Conservation (phyloP, 2,797 vertebrate genomes). For the Clamator glandarius region DNA sequence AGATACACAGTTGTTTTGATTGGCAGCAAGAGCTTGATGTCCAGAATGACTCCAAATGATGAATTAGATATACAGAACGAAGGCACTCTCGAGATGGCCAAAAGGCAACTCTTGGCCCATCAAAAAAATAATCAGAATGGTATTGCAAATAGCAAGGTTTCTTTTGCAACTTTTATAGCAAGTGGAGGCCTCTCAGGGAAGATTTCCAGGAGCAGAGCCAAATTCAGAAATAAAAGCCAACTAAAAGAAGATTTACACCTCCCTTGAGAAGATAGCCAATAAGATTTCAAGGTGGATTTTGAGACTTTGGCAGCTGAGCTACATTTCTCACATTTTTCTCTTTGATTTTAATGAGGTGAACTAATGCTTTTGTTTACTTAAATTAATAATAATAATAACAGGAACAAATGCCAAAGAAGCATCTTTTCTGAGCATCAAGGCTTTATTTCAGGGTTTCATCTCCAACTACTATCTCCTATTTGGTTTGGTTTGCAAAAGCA, state of each 20-base stretch:
- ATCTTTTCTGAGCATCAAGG: conserved; percentile 2
- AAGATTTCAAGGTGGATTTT: conserved; percentile 64
- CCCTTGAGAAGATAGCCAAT: conserved; percentile 29
- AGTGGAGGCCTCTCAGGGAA: conserved; percentile 58
- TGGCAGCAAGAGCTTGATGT: not conserved
- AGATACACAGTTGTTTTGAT: not conserved
- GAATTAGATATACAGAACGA: not conserved
- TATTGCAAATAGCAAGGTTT: conserved; percentile 10
- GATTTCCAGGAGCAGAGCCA: conserved; percentile 69
- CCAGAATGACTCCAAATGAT: not conserved
- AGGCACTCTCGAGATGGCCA: not conserved
- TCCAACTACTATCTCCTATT: not conserved
- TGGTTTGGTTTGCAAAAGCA: not conserved
- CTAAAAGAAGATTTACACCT: conserved; percentile 59
- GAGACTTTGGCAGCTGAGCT: conserved; percentile 46
- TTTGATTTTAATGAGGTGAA: conserved; percentile 68
- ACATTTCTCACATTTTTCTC: conserved; percentile 62
- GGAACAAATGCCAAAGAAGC: conserved; percentile 6
- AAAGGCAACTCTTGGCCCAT: not conserved
- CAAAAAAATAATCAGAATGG: not conserved
- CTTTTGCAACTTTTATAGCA: conserved; percentile 55
- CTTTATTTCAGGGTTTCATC: not conserved
- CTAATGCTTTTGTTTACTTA: conserved; percentile 41
- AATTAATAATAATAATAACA: not conserved
- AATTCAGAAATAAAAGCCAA: conserved; percentile 54